These are phyloP conservation scores for Xylocampa areola DNA, from an alignment of 2,888 invertebrate species.

Conservation along the genomic window DNA sequence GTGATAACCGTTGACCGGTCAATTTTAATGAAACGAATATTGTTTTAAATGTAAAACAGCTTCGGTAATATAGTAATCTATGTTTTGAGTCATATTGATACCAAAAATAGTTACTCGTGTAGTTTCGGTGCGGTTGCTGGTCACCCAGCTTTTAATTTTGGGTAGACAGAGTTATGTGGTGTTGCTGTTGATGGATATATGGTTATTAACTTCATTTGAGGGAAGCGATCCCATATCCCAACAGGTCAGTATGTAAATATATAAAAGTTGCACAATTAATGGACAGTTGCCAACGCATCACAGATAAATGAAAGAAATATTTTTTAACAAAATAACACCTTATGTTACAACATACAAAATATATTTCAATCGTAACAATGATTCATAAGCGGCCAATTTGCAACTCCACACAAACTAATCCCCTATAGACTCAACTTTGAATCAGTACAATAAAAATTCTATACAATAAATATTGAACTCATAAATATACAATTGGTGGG, in stretches of 20 bases:
- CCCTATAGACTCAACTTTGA: slow-evolving; percentile 49
- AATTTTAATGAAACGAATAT: slow-evolving; percentile 69
- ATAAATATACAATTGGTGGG: slow-evolving; percentile 89
- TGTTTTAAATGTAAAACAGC: slow-evolving; percentile 56
- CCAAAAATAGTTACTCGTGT: slow-evolving; percentile 46
- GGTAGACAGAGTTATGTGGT: slow-evolving; percentile 7
- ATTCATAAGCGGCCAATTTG: slow-evolving; percentile 41
- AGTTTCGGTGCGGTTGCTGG: slow-evolving; percentile 36
- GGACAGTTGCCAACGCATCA: slow-evolving; percentile 46
- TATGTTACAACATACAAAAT: slow-evolving; percentile 28
- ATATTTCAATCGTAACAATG: slow-evolving; percentile 45
- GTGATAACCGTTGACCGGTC: slow-evolving; percentile 81
- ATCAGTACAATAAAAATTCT: slow-evolving; percentile 52
- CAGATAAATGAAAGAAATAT: slow-evolving; percentile 31
- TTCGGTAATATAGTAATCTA: slow-evolving; percentile 39
- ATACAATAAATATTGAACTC: slow-evolving; percentile 79
- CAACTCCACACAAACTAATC: slow-evolving; percentile 44
- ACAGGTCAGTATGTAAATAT: slow-evolving; percentile 29
- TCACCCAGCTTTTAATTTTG: slow-evolving; percentile 8
- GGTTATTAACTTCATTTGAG: slow-evolving; percentile 31
- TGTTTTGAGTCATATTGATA: slow-evolving; percentile 49
- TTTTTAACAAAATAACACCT: slow-evolving; percentile 26
- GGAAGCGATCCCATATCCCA: slow-evolving; percentile 23
- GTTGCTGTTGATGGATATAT: slow-evolving; percentile 30
- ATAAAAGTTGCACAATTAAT: slow-evolving; percentile 47